Percentiles rank a stretch among this genome's conserved stretches.
Evolutionary conservation across 1,140 invertebrate genomes (phyloP).

Genomic region (Potamilus streckersoni): DNA sequence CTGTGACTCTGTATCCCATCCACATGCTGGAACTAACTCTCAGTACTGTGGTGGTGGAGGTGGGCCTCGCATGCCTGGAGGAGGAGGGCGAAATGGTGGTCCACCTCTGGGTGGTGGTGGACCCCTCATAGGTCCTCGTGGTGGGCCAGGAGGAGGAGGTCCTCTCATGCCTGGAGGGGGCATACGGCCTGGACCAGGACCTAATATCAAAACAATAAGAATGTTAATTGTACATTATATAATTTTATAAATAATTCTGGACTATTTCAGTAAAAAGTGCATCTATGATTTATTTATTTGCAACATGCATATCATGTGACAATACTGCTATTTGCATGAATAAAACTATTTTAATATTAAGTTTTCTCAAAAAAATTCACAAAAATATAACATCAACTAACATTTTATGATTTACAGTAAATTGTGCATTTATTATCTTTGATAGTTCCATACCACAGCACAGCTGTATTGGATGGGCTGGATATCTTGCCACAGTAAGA

Average conservation of each 20-base stretch:
- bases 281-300: background rate
- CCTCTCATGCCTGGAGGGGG: conserved; percentile 24
- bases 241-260: background rate
- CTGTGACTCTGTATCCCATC: too few relatives aligned
- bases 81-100: conserved; percentile 45
- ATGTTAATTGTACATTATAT: background rate
- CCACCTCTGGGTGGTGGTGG: conserved; percentile 43
- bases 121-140: conserved; percentile 32
- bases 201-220: background rate
- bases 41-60: conserved; percentile 41
- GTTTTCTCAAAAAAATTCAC: too few relatives aligned
- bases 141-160: conserved; percentile 47
- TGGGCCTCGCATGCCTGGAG: conserved; percentile 49
- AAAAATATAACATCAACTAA: too few relatives aligned
- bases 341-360: too few relatives aligned
- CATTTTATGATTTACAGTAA: too few relatives aligned
- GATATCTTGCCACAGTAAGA: too few relatives aligned
- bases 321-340: background rate
- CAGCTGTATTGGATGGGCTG: too few relatives aligned
- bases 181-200: background rate
- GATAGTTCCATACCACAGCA: too few relatives aligned
- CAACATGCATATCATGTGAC: background rate
- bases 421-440: too few relatives aligned
- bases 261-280: background rate
- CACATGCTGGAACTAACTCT: background rate